Evolutionary conservation across 2,888 invertebrate species (phyloP).

Genomic region (Leucophenga maculata): DNA sequence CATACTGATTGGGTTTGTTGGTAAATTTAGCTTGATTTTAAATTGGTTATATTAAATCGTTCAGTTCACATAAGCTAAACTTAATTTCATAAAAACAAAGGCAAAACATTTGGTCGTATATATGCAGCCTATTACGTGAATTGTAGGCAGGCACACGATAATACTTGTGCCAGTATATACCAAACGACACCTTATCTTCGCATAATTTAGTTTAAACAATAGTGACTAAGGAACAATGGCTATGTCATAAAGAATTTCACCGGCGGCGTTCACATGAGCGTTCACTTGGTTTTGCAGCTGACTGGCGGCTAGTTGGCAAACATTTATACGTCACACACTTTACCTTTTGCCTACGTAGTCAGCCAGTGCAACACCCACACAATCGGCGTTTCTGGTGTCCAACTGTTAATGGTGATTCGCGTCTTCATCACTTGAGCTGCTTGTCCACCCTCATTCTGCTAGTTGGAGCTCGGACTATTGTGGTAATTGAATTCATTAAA

Average conservation of each 20-base stretch:
- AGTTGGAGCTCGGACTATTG: too few species aligned
- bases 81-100: background rate
- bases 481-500: too few species aligned
- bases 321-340: conserved; percentile 21
- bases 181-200: conserved; percentile 39
- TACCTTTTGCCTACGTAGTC: background rate
- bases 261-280: background rate
- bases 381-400: too few species aligned
- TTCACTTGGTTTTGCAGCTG: conserved; percentile 28
- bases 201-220: conserved; percentile 61
- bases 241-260: background rate
- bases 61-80: background rate
- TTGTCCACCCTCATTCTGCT: too few species aligned
- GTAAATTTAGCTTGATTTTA: background rate
- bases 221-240: conserved; percentile 50
- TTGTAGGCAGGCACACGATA: background rate
- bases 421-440: too few species aligned
- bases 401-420: too few species aligned
- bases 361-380: background rate
- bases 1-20: background rate
- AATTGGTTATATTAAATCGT: background rate
- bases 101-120: background rate
- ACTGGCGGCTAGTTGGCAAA: conserved; percentile 6
- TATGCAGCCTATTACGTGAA: background rate
- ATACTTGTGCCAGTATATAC: too few species aligned